Base-by-base conservation (phyloP, 2,888 invertebrate species). In the Nephrocerus scutellatus region DNA sequence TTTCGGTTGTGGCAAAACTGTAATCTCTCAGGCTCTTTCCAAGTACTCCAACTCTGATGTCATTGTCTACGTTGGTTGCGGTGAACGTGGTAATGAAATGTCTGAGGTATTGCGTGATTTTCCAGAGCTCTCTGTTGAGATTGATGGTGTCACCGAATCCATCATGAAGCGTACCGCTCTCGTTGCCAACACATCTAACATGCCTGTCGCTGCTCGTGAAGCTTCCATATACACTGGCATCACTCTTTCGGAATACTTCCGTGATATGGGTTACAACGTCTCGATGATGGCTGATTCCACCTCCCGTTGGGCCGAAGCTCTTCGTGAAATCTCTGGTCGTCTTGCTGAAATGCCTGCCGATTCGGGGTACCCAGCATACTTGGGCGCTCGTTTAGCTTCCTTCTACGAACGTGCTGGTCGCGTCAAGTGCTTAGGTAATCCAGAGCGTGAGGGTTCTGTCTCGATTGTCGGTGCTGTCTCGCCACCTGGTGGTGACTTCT, bases 231-330 rank as follows among this genome's bases (percentile, higher is more conserved):
- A 98, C 71, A 98, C 98, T 45, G 93, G 93, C 58, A 99, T 99
- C 71, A 99, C 98, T 0, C 75, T 98, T n/a, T 95, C 97, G 18
- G 98, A 99, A 72, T 98, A 99, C 73, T 98, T 96, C 86, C 80
- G 88, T 59, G 88, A 89, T 72, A 96, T 96, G 98, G 98, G 98
- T 64, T 95, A 96, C 80, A 91, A 99, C 70, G 98, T 98, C 30
- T 93, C 97, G 54, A 99, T 98, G 98, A 99, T 99, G 98, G 98
- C 98, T 48, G 98, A 98, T 74, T 98, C 97, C 19, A 99, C 98
- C 14, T 98, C 97, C 10, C 91, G 98, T 73, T 98, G 98, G 98
- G 98, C 98, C 45, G 98, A 99, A 72, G 98, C 98, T 55, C 79
- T 99, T 70, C 82, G 98, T 74, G 98, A 99, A 82, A 98, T 99